Conservation (phyloP, 2,113 vertebrate genomes). For the Kobus ellipsiprymnus region DNA sequence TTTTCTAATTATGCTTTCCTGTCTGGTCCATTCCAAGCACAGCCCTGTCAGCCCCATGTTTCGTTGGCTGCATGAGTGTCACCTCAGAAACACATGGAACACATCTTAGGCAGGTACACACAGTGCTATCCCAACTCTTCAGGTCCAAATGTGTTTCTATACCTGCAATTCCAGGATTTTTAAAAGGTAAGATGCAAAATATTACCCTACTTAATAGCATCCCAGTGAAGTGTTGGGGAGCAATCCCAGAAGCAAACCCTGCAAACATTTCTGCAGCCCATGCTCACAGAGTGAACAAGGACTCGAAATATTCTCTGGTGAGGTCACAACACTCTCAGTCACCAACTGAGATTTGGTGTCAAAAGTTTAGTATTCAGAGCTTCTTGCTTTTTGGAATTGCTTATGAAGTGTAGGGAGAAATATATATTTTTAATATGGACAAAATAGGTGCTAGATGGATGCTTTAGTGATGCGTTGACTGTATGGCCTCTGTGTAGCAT, state of each 20-base stretch:
- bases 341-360: not conserved
- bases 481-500: not conserved
- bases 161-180: not conserved
- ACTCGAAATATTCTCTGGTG: not conserved
- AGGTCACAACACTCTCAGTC: fast-evolving
- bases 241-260: not conserved
- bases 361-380: not conserved
- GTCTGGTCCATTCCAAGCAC: not conserved
- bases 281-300: not conserved
- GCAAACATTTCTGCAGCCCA: not conserved
- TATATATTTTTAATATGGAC: not conserved
- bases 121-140: not conserved
- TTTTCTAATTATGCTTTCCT: not conserved
- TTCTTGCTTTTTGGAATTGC: not conserved
- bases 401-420: not conserved
- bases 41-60: not conserved
- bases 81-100: fast-evolving
- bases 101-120: not conserved
- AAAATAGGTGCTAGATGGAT: not conserved
- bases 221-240: not conserved
- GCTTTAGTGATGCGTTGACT: not conserved
- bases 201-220: not conserved
- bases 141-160: not conserved
- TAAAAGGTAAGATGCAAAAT: not conserved
- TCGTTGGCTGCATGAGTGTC: not conserved